A percentile compares a stretch with the other conserved stretches of the same genome.
Conservation (phyloP, 2,888 invertebrate genomes). For the Aphrophora alni region DNA sequence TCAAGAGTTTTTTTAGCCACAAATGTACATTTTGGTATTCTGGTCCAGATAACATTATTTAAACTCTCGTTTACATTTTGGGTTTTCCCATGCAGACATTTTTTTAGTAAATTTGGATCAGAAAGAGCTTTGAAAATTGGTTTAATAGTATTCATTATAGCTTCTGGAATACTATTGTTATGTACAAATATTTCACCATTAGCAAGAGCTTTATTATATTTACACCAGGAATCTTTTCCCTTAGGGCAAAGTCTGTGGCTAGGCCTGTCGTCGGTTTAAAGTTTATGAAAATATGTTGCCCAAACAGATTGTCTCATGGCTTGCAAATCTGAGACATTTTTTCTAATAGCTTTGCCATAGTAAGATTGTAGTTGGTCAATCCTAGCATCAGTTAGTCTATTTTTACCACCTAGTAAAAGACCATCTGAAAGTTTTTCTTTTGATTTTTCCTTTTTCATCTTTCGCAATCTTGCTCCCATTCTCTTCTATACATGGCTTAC, state of each 20-base stretch:
- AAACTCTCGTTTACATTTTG: constrained; percentile 27
- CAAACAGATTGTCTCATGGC: constrained; percentile 22
- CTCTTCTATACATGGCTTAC: constrained; percentile 24
- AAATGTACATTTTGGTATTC: constrained; percentile 23
- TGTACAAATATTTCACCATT: constrained; percentile 4
- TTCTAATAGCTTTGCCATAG: constrained; percentile 32
- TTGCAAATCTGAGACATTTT: constrained; percentile 6
- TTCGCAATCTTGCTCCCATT: constrained; percentile 24
- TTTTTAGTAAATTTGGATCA: constrained; percentile 7
- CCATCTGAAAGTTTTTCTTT: constrained; percentile 17
- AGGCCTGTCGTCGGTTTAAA: constrained; percentile 21
- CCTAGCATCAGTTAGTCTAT: constrained; percentile 22
- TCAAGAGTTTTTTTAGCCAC: constrained; percentile 19
- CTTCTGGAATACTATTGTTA: constrained; percentile 9
- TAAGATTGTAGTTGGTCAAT: constrained; percentile 30
- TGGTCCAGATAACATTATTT: constrained; percentile 29
- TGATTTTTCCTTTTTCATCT: constrained; percentile 6
- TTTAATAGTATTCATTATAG: constrained; percentile 26
- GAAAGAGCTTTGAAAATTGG: constrained; percentile 23
- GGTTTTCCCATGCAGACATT: constrained; percentile 23
- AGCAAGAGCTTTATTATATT: constrained; percentile 23
- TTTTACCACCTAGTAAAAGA: constrained; percentile 20
- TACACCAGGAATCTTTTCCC: constrained; percentile 24
- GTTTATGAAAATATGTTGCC: constrained; percentile 28
- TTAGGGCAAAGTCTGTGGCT: constrained; percentile 20